Conservation (phyloP, 1,140 invertebrate species). For the Solenopsis fugax region DNA sequence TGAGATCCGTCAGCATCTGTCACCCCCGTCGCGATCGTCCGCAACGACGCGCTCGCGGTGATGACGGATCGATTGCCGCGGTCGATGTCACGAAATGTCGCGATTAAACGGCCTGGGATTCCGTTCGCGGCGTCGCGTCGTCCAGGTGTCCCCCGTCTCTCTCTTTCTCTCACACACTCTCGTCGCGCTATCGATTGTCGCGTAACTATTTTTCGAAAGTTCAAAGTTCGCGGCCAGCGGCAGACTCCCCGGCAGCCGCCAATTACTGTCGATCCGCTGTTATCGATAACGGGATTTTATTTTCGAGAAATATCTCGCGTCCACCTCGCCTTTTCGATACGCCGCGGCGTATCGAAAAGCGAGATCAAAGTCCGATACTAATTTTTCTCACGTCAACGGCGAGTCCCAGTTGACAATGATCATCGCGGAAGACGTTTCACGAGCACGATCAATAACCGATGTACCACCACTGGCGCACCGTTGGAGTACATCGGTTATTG, state of each 20-base stretch:
- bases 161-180: neutral
- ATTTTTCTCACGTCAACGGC: conserved; percentile 14
- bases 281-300: conserved; percentile 21
- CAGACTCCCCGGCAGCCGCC: conserved; percentile 1
- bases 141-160: neutral
- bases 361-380: neutral
- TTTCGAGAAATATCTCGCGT: neutral
- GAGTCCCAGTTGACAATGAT: neutral
- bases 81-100: neutral
- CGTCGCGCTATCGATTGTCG: conserved; percentile 35
- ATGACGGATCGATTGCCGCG: neutral
- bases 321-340: neutral
- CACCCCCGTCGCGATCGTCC: neutral
- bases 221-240: conserved; percentile 20
- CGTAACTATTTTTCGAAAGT: conserved; percentile 49
- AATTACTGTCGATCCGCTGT: conserved; percentile 42
- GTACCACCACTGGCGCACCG: neutral
- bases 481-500: conserved; percentile 22
- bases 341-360: too few species aligned
- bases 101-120: neutral
- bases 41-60: too few species aligned
- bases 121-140: neutral
- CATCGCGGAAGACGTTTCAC: conserved; percentile 25
- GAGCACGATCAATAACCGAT: conserved; percentile 35
- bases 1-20: neutral